These are phyloP conservation scores for Sinhomidia bicolor DNA, from an alignment of 2,888 invertebrate species.

Conservation along the genomic window DNA sequence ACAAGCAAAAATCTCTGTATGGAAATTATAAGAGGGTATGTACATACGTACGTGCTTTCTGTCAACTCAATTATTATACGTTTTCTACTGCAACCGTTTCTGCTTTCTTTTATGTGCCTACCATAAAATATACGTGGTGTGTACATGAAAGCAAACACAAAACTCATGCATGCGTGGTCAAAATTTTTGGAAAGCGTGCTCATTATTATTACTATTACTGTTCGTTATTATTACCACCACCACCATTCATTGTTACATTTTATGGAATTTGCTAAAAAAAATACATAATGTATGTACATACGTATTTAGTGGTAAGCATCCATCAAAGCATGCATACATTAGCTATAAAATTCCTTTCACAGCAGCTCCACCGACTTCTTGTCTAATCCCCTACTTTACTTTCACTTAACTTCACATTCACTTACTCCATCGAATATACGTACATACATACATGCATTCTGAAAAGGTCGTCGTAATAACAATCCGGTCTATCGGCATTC, in stretches of 20 bases:
- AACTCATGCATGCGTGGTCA: background rate
- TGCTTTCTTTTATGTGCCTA: no score
- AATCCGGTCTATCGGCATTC: background rate
- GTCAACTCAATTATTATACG: no score
- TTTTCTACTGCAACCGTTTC: no score
- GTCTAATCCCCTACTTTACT: constrained; percentile 32
- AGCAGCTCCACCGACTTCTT: background rate
- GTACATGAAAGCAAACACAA: no score
- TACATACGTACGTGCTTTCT: no score
- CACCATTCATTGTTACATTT: no score
- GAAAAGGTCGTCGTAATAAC: background rate
- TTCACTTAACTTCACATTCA: constrained; percentile 26
- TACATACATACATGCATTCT: background rate
- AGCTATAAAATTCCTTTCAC: constrained; percentile 13
- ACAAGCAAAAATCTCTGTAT: no score
- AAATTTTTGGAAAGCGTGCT: background rate
- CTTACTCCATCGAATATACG: background rate
- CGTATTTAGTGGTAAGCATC: no score
- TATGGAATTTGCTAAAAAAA: no score
- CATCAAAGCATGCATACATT: constrained; percentile 4
- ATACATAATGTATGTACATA: background rate
- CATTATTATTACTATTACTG: background rate
- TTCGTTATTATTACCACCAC: background rate
- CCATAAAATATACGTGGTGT: no score
- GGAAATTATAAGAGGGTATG: no score